Evolutionary conservation across 2,113 vertebrate species (phyloP).

Genomic region (Gopherus flavomarginatus): DNA sequence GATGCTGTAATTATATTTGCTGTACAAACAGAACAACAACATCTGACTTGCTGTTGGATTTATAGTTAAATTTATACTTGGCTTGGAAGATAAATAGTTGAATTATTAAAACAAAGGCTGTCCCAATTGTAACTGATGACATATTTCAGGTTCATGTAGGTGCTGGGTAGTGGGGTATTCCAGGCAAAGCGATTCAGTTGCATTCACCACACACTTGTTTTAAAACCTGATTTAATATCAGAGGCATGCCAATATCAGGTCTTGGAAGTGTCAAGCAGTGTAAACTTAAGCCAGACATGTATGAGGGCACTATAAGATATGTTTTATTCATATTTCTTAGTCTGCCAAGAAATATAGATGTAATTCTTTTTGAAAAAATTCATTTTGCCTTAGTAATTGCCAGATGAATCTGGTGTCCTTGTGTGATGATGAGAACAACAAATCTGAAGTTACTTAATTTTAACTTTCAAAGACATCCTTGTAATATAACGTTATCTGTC

Average conservation of each 20-base stretch:
- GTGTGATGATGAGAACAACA: neutral
- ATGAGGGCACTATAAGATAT: neutral
- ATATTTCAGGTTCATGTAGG: neutral
- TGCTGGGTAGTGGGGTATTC: neutral
- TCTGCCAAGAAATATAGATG: neutral
- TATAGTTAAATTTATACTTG: constrained; percentile 9
- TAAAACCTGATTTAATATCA: neutral
- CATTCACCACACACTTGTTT: neutral
- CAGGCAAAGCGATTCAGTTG: neutral
- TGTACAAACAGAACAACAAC: neutral
- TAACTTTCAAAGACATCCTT: neutral
- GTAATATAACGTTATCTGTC: neutral
- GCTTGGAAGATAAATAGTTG: neutral
- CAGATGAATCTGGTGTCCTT: neutral
- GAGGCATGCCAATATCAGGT: neutral
- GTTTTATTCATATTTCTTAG: neutral
- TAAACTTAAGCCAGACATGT: neutral
- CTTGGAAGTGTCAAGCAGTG: neutral
- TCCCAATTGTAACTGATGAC: accelerated
- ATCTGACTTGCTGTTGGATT: neutral
- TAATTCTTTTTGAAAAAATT: neutral
- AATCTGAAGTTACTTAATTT: neutral
- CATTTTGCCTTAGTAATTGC: neutral
- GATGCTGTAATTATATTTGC: neutral
- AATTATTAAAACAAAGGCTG: neutral